Evolutionary conservation across 1,140 invertebrate species (phyloP), one percentile per base, ranked within the genome.

Genomic region (Stegodyphus dumicola): DNA sequence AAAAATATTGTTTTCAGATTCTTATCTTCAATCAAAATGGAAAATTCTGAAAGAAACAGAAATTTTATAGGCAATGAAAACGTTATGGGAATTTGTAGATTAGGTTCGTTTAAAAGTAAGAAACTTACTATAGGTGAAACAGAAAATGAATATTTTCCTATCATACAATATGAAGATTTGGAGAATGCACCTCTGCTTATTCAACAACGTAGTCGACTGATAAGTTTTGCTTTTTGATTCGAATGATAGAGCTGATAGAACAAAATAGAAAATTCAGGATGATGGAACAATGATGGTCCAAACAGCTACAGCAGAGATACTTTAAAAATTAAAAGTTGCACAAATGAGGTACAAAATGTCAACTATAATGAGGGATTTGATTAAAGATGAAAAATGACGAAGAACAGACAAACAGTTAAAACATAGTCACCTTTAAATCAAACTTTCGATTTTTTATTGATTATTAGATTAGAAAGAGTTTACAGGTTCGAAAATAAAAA

Each of bases 361-460:
- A 52, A 74, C 10, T 76, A 67, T 66, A 75, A 84, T 67, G 6
- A n/a, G 0, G 73, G 73, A 51, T 84, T 76, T 76, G 17, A 13
- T 9, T 7, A 84, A 65, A 48, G 71, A 48, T 17, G 17, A 0
- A 33, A 66, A 60, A 54, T 84, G 6, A 76, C 80, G 4, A 7
- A 75, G 76, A 69, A 84, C 52, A 75, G 80, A 49, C 52, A 69
- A 1, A 56, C 11, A 9, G 73, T 84, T 33, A 76, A 48, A 51
- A 7, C 69, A 7, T 84, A 73, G 73, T 13, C 76, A 6, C 71
- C 80, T 11, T 75, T 84, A 56, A 84, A 75, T 49, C 70, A 76
- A 1, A 7, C 67, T 10, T 84, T 84, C 69, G 60, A 75, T 56
- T 75, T 84, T 48, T 67, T 84, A 11, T n/a, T 18, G n/a, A n/a